phyloP scores from a whole-genome alignment of 2,797 vertebrate genomes.

The Pteropus rufus region DNA sequence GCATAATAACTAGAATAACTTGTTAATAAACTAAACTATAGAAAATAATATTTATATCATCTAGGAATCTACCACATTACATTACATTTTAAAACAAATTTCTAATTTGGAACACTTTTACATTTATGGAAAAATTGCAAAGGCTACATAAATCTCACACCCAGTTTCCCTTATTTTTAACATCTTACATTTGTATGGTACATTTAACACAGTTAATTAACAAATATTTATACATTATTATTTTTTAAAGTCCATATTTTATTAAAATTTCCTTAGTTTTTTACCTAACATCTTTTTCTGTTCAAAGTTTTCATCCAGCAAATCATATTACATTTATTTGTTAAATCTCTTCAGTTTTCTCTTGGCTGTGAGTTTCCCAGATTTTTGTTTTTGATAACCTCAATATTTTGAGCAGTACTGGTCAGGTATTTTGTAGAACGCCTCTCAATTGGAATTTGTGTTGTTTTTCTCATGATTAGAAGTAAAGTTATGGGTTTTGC shows the following conservation, averaged over 20 bases:
- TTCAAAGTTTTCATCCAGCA: background rate
- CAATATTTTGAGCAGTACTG: background rate
- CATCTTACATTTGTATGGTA: background rate
- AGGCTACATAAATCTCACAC: fast-evolving
- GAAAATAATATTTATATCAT: background rate
- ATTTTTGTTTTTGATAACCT: background rate
- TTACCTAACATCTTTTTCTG: background rate
- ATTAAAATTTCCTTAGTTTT: background rate
- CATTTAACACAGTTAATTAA: background rate
- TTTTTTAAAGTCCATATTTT: background rate
- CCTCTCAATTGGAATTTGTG: background rate
- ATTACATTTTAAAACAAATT: background rate
- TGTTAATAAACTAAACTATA: background rate
- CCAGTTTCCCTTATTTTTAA: background rate
- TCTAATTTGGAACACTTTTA: background rate
- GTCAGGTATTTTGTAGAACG: background rate
- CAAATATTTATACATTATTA: background rate
- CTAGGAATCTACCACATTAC: background rate
- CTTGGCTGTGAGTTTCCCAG: background rate
- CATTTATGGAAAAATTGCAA: background rate
- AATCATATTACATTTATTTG: background rate
- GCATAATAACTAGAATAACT: background rate
- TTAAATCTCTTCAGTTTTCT: background rate
- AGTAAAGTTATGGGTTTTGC: fast-evolving
- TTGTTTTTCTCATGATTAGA: background rate